Percentiles rank a stretch among this genome's conserved stretches.
phyloP scores from a whole-genome alignment of 2,113 vertebrate genomes.

The Chrysemys picta region DNA sequence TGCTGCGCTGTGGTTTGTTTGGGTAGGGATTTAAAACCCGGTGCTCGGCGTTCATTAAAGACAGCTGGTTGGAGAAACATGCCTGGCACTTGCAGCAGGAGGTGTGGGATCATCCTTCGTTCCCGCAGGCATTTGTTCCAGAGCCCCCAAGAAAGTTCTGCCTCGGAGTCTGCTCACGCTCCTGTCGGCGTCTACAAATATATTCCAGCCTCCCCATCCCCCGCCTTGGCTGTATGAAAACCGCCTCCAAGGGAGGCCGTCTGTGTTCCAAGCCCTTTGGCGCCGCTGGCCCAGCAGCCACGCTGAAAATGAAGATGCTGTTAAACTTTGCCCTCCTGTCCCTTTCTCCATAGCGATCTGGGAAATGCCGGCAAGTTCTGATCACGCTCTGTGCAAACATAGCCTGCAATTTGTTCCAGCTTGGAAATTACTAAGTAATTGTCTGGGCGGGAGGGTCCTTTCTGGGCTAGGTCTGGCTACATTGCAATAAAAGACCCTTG shows the following conservation, averaged over 20 bases:
- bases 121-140: no score
- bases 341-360: not conserved
- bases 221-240: not conserved
- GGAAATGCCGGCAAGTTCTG: not conserved
- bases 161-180: not conserved
- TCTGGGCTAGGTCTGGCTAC: not conserved
- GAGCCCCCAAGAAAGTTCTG: not conserved
- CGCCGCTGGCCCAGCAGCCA: not conserved
- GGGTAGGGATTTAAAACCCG: no score
- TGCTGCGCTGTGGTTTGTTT: no score
- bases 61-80: no score
- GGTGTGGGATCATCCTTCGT: no score
- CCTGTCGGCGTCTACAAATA: not conserved
- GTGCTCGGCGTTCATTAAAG: no score
- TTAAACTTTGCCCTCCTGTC: not conserved
- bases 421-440: not conserved
- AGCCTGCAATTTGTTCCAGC: not conserved
- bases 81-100: no score
- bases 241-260: no score
- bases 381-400: no score
- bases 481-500: not conserved
- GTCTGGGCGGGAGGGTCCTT: rapidly evolving
- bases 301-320: not conserved
- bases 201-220: not conserved
- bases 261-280: not conserved